Evolutionary conservation across 2,888 invertebrate species (phyloP).

Genomic region (Hirudinaria manillensis): DNA sequence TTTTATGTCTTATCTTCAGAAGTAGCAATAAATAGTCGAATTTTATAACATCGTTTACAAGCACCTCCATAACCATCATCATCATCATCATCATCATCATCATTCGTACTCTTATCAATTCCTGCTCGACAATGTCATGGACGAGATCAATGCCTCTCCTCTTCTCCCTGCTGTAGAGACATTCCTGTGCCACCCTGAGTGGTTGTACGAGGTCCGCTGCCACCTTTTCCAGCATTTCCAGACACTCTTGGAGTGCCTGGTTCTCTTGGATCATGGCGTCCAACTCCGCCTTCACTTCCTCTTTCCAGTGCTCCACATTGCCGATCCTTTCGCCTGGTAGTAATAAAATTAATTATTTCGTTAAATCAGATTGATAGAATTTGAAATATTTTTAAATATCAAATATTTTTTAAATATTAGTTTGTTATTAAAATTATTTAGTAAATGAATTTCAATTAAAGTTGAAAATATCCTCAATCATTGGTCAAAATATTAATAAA

Average conservation of each 20-base stretch:
- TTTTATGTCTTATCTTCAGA: too few relatives aligned
- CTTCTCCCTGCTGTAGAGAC: constrained; percentile 82
- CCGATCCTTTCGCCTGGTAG: constrained; percentile 77
- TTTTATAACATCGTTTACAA: background rate
- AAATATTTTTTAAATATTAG: background rate
- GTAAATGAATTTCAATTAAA: too few relatives aligned
- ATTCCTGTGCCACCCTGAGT: constrained; percentile 84
- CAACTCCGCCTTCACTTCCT: constrained; percentile 73
- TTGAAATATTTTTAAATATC: background rate
- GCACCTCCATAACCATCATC: background rate
- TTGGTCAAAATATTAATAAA: too few relatives aligned
- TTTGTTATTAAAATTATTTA: background rate
- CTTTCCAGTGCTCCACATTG: constrained; percentile 84
- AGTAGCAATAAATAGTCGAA: too few relatives aligned
- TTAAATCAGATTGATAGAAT: constrained; percentile 61
- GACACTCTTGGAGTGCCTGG: constrained; percentile 65
- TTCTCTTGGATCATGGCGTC: constrained; percentile 78
- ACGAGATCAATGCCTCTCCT: constrained; percentile 81
- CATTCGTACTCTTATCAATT: constrained; percentile 61
- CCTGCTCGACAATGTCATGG: constrained; percentile 81
- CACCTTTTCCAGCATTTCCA: constrained; percentile 68
- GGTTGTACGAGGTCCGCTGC: constrained; percentile 79
- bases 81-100: background rate
- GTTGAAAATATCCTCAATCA: too few relatives aligned
- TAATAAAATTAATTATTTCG: constrained; percentile 64